Percentiles rank a stretch among this genome's conserved stretches.
Conservation (phyloP, 2,888 invertebrate genomes). For the Acrobasis consociella region DNA sequence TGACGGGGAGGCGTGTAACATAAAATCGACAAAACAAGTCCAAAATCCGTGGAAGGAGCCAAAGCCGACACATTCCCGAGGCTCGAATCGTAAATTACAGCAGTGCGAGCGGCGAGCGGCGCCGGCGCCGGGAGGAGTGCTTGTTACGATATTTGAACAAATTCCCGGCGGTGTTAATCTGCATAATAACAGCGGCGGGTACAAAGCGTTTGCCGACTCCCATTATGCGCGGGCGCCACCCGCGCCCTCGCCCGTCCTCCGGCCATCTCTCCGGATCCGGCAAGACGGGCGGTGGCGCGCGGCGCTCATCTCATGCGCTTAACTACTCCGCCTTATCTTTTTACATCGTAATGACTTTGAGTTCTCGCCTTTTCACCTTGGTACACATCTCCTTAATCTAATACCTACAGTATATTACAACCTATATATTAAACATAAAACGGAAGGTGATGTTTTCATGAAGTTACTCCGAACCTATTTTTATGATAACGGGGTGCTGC, state of each 20-base stretch:
- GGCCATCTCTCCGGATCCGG: constrained; percentile 32
- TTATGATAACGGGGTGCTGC: no score
- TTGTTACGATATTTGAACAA: constrained; percentile 83
- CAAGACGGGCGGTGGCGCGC: constrained; percentile 29
- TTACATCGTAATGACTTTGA: constrained; percentile 50
- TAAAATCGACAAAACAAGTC: constrained; percentile 61
- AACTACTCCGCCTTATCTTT: constrained; percentile 59
- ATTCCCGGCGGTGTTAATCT: constrained; percentile 83
- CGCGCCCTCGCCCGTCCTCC: constrained; percentile 52
- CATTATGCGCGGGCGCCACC: constrained; percentile 80
- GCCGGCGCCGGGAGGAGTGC: constrained; percentile 79
- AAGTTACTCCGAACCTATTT: no score
- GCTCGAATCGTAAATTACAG: constrained; percentile 75
- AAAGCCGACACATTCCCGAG: constrained; percentile 74
- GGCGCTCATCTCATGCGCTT: constrained; percentile 32
- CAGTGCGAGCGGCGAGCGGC: constrained; percentile 69
- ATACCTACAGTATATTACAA: no score
- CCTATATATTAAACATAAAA: no score
- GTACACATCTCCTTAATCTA: not conserved
- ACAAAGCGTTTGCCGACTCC: constrained; percentile 79
- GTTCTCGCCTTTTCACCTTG: constrained; percentile 8
- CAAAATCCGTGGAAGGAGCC: constrained; percentile 58
- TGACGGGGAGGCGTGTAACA: constrained; percentile 53
- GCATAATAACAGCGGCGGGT: constrained; percentile 80
- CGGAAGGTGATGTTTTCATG: no score